Evolutionary conservation across 2,888 invertebrate genomes (phyloP), one percentile per base, ranked within the genome.

Genomic region (Eristalis tenax): DNA sequence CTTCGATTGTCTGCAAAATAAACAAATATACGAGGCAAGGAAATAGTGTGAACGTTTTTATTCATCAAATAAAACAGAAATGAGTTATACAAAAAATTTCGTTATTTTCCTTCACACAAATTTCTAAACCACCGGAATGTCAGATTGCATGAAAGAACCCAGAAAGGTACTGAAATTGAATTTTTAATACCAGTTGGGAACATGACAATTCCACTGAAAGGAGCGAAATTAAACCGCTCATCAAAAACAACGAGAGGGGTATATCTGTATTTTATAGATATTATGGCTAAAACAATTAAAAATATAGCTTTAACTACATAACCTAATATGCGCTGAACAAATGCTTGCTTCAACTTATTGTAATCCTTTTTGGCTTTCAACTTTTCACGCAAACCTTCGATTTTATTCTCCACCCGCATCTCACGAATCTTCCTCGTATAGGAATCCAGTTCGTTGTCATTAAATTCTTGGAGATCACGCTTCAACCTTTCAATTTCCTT

Each of bases 161-260:
- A 94, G 83, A 93, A 93, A 73, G 94, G 94, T 75, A 94, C 93
- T 0, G 94, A 94, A 59, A 94, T 92, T 2, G 93, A 92, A 90
- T 94, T 94, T 1, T 90, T 89, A n/a, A 92, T 89, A 10, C 93
- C 93, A 70, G 94, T 94, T 13, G 94, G 94, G 91, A 93, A 94
- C 2, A 93, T 93, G 23, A 94, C 92, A 5, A 94, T 81, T 4
- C 91, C 91, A n/a, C 91, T 91, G 81, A 94, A 93, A 4, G 94
- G 94, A 61, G 90, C 91, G 79, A 94, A 90, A 90, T 93, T 93
- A 74, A 93, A 92, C 13, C 90, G 90, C 15, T 93, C 90, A n/a
- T 92, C 92, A 32, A 94, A 91, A 43, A 93, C 89, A 76, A 94
- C 91, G 6, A 94, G 92, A 0, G 94, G 94, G 2, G 92, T 92